Base-by-base conservation (phyloP, 2,888 invertebrate genomes). In the Steinernema hermaphroditum region DNA sequence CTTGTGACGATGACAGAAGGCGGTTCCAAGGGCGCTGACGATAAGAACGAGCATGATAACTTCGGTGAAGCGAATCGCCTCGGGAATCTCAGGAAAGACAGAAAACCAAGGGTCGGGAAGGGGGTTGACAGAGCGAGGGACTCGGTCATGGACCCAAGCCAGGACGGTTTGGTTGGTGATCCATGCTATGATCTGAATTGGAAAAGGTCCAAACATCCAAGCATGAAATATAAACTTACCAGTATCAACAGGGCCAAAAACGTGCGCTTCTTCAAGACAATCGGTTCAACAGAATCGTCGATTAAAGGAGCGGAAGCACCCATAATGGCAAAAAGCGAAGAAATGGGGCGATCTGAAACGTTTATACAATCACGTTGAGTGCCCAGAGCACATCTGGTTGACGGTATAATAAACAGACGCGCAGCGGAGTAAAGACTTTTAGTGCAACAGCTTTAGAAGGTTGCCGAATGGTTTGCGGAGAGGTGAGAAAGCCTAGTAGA, bases 91-190 rank as follows among this genome's bases (percentile, higher is more conserved):
- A 0, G 85, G 84, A 74, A 85, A 83, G 24, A 79, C 50, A 16
- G 76, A 74, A 76, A 85, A 86, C 75, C 80, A 86, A 9, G 83
- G 69, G 68, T 86, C 86, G 16, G 86, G 86, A 9, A 86, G 79
- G 9, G 86, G 85, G 8, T 73, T 69, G 14, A 73, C 69, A 29
- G 80, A 74, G 19, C 80, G 34, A 0, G 86, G 86, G 12, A 86
- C 85, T 46, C 80, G 74, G 70, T 86, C 86, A 73, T 86, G 86
- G 37, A 86, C 78, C 80, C 80, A 86, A 1, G 85, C 85, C 2
- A 86, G 73, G 8, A 80, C 77, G 0, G 84, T 49, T 68, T 82
- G 83, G 72, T 86, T 86, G 16, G 76, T 62, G 19, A 83, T 74
- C 82, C 82, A 83, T 4, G 78, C 83, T 19, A 80, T 32, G 12